These are phyloP conservation scores for Aphaenogaster floridana DNA, from an alignment of 1,140 invertebrate genomes.

Conservation along the genomic window DNA sequence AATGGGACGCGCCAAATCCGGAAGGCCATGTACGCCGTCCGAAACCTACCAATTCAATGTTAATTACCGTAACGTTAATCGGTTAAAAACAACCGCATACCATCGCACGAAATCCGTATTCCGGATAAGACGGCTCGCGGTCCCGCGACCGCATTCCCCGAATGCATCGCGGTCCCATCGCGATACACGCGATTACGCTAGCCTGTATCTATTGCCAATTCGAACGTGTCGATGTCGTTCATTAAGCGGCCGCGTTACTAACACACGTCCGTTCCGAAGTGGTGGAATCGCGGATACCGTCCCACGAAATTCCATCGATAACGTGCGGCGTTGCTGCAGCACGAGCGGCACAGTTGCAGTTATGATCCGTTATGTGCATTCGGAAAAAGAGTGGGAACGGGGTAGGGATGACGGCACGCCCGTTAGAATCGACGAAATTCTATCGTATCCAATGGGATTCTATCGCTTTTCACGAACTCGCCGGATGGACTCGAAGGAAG, in stretches of 20 bases:
- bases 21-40: not conserved
- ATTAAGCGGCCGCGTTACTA: not conserved
- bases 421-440: not conserved
- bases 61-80: not conserved
- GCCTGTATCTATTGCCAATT: constrained; percentile 37
- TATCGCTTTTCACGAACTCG: not conserved
- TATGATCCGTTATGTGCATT: constrained; percentile 40
- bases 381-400: not conserved
- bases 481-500: not conserved
- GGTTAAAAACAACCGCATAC: not conserved
- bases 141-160: not conserved
- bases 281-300: constrained; percentile 7
- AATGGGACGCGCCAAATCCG: not conserved
- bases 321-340: constrained; percentile 17
- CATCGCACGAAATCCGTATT: not conserved
- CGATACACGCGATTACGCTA: constrained; percentile 7
- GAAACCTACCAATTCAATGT: not conserved
- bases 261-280: not conserved
- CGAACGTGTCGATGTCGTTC: constrained; percentile 49
- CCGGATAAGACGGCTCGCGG: not conserved
- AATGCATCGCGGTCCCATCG: not conserved
- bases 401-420: not conserved
- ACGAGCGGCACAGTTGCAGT: constrained; percentile 11
- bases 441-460: not conserved
- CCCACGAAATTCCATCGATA: constrained; percentile 39